Evolutionary conservation across 1,140 invertebrate genomes (phyloP).

Genomic region (Calephelis nemesis): DNA sequence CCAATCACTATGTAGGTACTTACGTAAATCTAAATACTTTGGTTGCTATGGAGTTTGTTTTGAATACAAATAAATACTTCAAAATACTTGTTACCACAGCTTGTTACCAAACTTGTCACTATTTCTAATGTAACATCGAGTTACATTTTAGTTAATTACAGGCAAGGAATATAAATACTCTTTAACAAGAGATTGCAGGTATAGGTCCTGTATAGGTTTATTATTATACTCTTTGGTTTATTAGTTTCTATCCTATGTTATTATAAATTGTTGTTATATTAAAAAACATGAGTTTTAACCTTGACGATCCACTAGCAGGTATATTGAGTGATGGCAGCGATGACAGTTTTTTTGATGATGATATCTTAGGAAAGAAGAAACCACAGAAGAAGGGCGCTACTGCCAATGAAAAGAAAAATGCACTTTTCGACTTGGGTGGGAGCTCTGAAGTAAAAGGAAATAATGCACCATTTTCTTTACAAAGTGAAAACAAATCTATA

Average conservation of each 20-base stretch:
- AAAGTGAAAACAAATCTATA: conserved; percentile 18
- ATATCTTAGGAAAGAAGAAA: conserved; percentile 68
- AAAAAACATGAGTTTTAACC: conserved; percentile 65
- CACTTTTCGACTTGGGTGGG: conserved; percentile 62
- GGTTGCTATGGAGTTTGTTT: conserved; percentile 51
- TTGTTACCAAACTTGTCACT: too few species aligned
- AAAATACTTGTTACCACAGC: too few species aligned
- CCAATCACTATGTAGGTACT: too few species aligned
- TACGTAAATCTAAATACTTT: conserved; percentile 14
- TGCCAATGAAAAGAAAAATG: conserved; percentile 56
- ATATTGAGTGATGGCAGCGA: conserved; percentile 77
- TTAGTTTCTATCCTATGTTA: too few species aligned
- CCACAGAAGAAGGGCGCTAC: conserved; percentile 48
- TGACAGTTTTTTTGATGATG: conserved; percentile 77
- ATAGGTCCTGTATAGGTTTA: too few species aligned
- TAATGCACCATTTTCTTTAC: conserved; percentile 13
- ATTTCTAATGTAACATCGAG: too few species aligned
- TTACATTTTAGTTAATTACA: not conserved
- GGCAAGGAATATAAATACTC: too few species aligned
- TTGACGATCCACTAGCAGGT: conserved; percentile 74
- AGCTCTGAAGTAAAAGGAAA: conserved; percentile 22
- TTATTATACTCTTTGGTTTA: too few species aligned
- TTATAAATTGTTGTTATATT: conserved; percentile 40
- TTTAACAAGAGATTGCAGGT: not conserved
- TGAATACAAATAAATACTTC: conserved; percentile 39